Conservation (phyloP, 2,113 vertebrate genomes). For the Raja brachyura region DNA sequence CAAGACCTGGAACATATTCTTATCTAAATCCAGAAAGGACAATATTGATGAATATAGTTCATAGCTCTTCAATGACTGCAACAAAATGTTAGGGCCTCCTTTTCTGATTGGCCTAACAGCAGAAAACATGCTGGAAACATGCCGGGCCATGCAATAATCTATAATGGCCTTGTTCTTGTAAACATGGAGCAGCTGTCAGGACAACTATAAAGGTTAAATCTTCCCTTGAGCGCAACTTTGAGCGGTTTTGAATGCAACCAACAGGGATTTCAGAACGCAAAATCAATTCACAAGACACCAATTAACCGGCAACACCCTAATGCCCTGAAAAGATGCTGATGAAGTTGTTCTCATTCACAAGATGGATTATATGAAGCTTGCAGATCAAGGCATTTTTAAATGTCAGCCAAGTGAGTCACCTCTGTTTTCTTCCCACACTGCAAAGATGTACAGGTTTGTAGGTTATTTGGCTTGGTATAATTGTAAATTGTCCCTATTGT, state of each 20-base stretch:
- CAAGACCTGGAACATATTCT: neutral
- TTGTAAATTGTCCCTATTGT: no score
- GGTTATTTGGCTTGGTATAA: no score
- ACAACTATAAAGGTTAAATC: neutral
- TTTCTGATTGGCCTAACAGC: neutral
- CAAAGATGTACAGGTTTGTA: no score
- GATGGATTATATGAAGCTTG: neutral
- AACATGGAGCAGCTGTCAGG: no score
- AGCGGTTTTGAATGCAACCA: neutral
- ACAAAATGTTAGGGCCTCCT: neutral
- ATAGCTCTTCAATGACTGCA: neutral
- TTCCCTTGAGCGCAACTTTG: neutral
- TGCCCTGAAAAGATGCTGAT: neutral
- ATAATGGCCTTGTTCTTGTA: neutral
- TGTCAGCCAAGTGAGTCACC: conserved; percentile 20
- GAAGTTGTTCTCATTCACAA: neutral
- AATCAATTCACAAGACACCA: neutral
- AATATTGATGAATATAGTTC: neutral
- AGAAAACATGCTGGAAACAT: neutral
- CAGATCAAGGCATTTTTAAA: neutral
- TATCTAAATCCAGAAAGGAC: neutral
- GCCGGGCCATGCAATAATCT: neutral
- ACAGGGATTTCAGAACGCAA: neutral
- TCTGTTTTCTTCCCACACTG: no score
- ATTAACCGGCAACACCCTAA: neutral